Percentiles rank a stretch among this genome's conserved stretches.
These are phyloP conservation scores for Cichlasoma orientale DNA, from an alignment of 2,797 vertebrate genomes.

Conservation along the genomic window DNA sequence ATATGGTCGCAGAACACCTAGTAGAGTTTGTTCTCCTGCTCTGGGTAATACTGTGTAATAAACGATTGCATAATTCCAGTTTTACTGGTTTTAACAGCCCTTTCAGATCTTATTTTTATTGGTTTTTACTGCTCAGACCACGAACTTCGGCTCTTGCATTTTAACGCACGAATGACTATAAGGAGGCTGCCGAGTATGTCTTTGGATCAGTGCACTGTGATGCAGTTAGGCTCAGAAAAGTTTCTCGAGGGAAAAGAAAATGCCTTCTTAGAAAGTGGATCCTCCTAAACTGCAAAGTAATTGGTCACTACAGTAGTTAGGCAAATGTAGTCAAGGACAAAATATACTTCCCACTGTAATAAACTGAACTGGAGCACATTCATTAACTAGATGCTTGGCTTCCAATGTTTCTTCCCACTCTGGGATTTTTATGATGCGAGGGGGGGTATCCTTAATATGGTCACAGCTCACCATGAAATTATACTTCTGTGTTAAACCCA, in stretches of 20 bases:
- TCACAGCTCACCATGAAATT: neutral
- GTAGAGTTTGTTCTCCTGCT: neutral
- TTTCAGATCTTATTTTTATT: neutral
- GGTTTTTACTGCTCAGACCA: neutral
- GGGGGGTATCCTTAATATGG: neutral
- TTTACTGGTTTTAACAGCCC: fast-evolving
- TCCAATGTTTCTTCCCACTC: neutral
- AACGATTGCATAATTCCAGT: neutral
- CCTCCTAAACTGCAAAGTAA: neutral
- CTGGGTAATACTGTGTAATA: neutral
- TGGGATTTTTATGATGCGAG: neutral
- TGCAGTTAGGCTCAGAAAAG: neutral
- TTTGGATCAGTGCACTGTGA: neutral
- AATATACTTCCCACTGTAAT: neutral
- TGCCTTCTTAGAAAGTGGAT: neutral
- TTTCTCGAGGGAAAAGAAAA: neutral
- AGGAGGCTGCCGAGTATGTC: neutral
- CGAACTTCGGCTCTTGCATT: neutral
- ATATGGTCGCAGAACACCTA: neutral
- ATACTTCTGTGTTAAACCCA: too few relatives aligned
- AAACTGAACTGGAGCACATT: neutral
- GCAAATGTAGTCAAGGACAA: constrained; percentile 1
- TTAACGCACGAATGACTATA: neutral
- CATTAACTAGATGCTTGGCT: neutral
- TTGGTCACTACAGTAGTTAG: neutral